Base-by-base conservation (phyloP, 2,113 vertebrate species). In the Asarcornis scutulata region DNA sequence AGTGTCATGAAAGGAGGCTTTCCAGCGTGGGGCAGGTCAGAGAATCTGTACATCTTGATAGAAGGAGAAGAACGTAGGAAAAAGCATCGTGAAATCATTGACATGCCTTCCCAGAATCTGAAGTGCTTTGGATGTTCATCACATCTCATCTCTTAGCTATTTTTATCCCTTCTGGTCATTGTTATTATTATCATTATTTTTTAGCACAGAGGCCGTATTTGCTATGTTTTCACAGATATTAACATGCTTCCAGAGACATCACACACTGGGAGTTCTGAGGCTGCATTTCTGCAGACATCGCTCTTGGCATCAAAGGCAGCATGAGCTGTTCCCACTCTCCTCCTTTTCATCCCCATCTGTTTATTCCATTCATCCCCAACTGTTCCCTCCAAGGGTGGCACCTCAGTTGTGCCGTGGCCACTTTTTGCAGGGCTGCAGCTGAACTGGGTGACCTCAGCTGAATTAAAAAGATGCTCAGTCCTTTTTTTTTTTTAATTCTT, bases 361-460 rank as follows among this genome's bases (percentile, higher is more conserved):
- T 97, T 96, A 91, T 81, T 90, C 80, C 83, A 92, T 96, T 96
- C 93, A 95, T 68, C 73, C 96, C 95, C 95, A 95, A 94, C 86
- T 95, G 92, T 86, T 96, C 83, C 67, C 94, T 96, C 88, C 94
- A 95, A 88, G 91, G 89, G 91, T 92, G 88, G 76, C 86, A 92
- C 56, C 86, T 91, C 73, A 31, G 73, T 78, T 84, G 83, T 86
- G 77, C 83, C 60, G 15, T 62, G 60, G 89, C 80, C 38, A 74
- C 94, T 95, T 92, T 78, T 93, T 95, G 86, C 80, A 74, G 73
- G 50, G 62, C 86, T 86, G 4, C 40, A 84, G 73, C 86, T 91
- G 88, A 93, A 76, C 77, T 72, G 56, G 29, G 77, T 95, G 91
- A 93, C 94, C 93, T 91, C 46, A 78, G 60, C 34, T 76, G 26